These are phyloP conservation scores for Hymenochirus boettgeri DNA, from an alignment of 2,113 vertebrate species.

Conservation along the genomic window DNA sequence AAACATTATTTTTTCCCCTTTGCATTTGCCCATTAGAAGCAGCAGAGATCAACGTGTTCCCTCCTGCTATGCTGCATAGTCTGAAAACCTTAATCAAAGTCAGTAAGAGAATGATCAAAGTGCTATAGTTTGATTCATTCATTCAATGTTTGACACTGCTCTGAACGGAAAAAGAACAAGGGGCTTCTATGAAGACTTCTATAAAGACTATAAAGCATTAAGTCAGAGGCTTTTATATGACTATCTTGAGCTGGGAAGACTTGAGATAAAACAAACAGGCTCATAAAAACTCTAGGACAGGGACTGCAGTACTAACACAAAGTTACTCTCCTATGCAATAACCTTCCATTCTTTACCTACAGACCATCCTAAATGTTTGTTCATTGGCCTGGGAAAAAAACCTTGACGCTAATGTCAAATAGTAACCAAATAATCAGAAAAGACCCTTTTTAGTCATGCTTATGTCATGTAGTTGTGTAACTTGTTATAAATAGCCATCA, in stretches of 20 bases:
- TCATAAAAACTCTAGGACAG: conserved; percentile 53
- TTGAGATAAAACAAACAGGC: conserved; percentile 45
- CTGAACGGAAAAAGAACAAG: conserved; percentile 54
- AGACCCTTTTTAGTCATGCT: too few species aligned
- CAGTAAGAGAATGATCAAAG: conserved; percentile 62
- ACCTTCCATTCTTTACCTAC: too few species aligned
- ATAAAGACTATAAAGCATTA: conserved; percentile 53
- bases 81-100: conserved; percentile 66
- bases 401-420: too few species aligned
- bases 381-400: too few species aligned
- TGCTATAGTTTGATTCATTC: conserved; percentile 52
- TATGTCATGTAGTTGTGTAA: too few species aligned
- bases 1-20: conserved; percentile 53
- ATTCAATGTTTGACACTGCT: conserved; percentile 51
- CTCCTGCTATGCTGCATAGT: conserved; percentile 61
- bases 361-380: too few species aligned
- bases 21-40: conserved; percentile 60
- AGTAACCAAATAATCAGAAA: too few species aligned
- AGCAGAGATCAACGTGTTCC: conserved; percentile 59
- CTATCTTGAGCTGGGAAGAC: conserved; percentile 53
- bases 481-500: too few species aligned
- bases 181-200: conserved; percentile 52
- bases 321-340: too few species aligned
- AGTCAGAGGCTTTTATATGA: conserved; percentile 54
- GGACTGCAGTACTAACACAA: conserved; percentile 22